Percentiles rank a stretch among this genome's conserved stretches.
These are phyloP conservation scores for Halocynthia aurantium DNA, from an alignment of 23 tunicate species.

Conservation along the genomic window DNA sequence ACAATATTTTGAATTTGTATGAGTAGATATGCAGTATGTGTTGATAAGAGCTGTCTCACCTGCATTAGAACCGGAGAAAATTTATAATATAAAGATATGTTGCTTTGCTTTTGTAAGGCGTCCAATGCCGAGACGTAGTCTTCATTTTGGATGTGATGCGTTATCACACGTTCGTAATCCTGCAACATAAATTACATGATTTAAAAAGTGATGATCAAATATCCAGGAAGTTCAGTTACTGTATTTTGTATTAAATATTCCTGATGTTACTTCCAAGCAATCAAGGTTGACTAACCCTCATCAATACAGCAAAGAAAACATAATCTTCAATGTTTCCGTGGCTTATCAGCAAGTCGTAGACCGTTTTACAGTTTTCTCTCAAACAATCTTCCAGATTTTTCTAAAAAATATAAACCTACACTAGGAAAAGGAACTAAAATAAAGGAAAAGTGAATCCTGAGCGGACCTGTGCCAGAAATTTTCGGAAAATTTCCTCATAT, in stretches of 20 bases:
- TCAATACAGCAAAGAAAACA: conserved; percentile 73
- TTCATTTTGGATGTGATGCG: conserved; percentile 86
- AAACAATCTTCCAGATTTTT: conserved; percentile 37
- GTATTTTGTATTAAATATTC: too few relatives aligned
- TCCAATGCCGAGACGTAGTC: conserved; percentile 73
- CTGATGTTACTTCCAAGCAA: too few relatives aligned
- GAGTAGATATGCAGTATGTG: too few relatives aligned
- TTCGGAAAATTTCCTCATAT: conserved; percentile 33
- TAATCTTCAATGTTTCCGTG: conserved; percentile 84
- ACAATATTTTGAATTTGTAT: too few relatives aligned
- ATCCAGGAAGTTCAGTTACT: not conserved
- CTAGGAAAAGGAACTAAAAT: not conserved
- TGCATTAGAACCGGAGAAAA: conserved; percentile 86
- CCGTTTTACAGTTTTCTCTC: conserved; percentile 43
- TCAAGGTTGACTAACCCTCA: conserved; percentile 39
- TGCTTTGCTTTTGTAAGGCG: conserved; percentile 73
- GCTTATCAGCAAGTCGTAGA: conserved; percentile 52
- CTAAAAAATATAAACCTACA: conserved; percentile 14
- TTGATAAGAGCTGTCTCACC: conserved; percentile 14
- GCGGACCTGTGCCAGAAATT: conserved; percentile 50
- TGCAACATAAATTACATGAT: conserved; percentile 1
- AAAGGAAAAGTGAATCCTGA: not conserved
- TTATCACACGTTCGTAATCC: conserved; percentile 93
- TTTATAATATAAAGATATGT: conserved; percentile 65
- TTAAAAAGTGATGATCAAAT: not conserved